phyloP scores from a whole-genome alignment of 2,888 invertebrate species.

The Drosophila diplacantha region DNA sequence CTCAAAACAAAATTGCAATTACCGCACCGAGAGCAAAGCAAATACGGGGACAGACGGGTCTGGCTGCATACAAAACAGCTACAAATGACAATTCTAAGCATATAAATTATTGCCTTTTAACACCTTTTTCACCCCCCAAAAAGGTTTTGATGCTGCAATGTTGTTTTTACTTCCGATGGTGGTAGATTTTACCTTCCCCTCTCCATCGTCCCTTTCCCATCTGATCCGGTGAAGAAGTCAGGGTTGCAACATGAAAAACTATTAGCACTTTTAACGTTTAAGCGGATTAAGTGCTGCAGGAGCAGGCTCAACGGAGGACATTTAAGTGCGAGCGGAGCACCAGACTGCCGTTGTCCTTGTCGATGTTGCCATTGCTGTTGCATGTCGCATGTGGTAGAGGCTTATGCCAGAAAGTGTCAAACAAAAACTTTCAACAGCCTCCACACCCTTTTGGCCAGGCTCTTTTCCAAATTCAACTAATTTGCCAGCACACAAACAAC shows the following conservation, averaged over 20 bases:
- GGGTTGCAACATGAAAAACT: slow-evolving; percentile 64
- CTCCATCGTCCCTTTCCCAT: background rate
- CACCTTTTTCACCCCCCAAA: slow-evolving; percentile 51
- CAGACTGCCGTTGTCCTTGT: slow-evolving; percentile 37
- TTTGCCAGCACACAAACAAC: slow-evolving; percentile 50
- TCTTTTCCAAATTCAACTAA: slow-evolving; percentile 59
- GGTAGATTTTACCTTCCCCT: slow-evolving; percentile 41
- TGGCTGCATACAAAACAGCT: slow-evolving; percentile 33
- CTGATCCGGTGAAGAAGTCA: slow-evolving; percentile 43
- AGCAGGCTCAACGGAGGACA: slow-evolving; percentile 48
- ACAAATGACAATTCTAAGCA: slow-evolving; percentile 58
- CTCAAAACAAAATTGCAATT: slow-evolving; percentile 48
- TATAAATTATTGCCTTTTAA: slow-evolving; percentile 75
- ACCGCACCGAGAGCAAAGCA: slow-evolving; percentile 22
- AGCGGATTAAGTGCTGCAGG: slow-evolving; percentile 62
- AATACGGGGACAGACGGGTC: slow-evolving; percentile 24
- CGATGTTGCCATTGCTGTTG: slow-evolving; percentile 29
- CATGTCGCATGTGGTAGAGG: slow-evolving; percentile 58
- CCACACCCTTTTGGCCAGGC: slow-evolving; percentile 21
- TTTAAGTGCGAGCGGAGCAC: slow-evolving; percentile 41
- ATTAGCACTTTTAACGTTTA: slow-evolving; percentile 69
- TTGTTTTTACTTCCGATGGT: slow-evolving; percentile 30
- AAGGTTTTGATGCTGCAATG: slow-evolving; percentile 23
- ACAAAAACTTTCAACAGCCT: slow-evolving; percentile 52
- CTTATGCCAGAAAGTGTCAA: slow-evolving; percentile 51